Percentiles rank a stretch among this genome's conserved stretches.
Conservation (phyloP, 2,888 invertebrate genomes). For the Deladenus siricidicola region DNA sequence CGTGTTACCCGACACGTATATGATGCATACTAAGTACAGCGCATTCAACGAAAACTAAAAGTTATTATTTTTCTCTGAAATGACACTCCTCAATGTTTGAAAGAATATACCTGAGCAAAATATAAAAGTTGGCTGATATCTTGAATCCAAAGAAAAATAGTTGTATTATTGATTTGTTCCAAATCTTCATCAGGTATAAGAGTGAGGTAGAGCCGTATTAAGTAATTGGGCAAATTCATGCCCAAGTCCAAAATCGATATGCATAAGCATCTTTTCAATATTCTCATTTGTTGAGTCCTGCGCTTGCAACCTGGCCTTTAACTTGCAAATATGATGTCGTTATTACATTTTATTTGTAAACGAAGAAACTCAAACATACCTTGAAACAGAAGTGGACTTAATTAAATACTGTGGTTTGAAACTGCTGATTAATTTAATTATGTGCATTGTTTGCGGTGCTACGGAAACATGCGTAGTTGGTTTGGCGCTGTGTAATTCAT, state of each 20-base stretch:
- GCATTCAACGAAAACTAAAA: slow-evolving; percentile 46
- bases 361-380: too few relatives aligned
- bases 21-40: slow-evolving; percentile 43
- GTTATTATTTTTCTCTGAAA: neutral
- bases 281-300: slow-evolving; percentile 36
- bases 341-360: too few relatives aligned
- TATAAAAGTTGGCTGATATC: slow-evolving; percentile 45
- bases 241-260: slow-evolving; percentile 46
- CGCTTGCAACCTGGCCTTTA: too few relatives aligned
- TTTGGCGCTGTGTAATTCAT: too few relatives aligned
- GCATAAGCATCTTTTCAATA: slow-evolving; percentile 39
- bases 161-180: slow-evolving; percentile 1
- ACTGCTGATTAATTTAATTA: too few relatives aligned
- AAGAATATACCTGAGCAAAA: slow-evolving; percentile 35
- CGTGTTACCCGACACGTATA: slow-evolving; percentile 34
- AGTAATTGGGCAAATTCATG: slow-evolving; percentile 48
- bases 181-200: slow-evolving; percentile 21
- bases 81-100: neutral
- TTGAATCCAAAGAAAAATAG: slow-evolving; percentile 26
- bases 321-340: too few relatives aligned
- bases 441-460: too few relatives aligned
- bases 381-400: too few relatives aligned
- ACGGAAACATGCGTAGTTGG: too few relatives aligned
- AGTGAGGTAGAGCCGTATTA: slow-evolving; percentile 39
- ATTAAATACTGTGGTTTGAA: too few relatives aligned